Conservation (phyloP, 2,888 invertebrate species). For the Drosophila macrospina region DNA sequence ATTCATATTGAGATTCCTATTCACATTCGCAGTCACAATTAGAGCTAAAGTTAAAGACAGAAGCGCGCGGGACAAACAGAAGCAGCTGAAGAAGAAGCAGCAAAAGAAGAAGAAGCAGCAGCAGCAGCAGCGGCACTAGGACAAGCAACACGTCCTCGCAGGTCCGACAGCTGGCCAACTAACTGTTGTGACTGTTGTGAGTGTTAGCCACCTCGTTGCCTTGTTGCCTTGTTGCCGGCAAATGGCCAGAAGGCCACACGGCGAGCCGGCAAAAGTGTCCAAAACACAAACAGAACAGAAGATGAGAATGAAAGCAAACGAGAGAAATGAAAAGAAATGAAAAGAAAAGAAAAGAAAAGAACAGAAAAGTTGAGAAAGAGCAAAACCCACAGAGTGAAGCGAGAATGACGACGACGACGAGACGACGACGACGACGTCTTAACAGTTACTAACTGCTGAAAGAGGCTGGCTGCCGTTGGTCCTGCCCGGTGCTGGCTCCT, state of each 20-base stretch:
- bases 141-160: conserved; percentile 49
- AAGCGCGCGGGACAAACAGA: not conserved
- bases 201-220: conserved; percentile 6
- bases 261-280: conserved; percentile 46
- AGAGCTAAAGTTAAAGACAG: not conserved
- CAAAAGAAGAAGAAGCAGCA: not conserved
- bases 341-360: conserved; percentile 5
- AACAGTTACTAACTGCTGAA: conserved; percentile 83
- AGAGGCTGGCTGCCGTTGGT: conserved; percentile 77
- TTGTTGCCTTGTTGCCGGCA: conserved; percentile 13
- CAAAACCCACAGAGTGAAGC: conserved; percentile 42
- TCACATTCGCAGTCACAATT: not conserved
- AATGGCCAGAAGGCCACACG: conserved; percentile 5
- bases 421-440: conserved; percentile 80
- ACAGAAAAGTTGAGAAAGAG: too few relatives aligned
- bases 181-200: conserved; percentile 36
- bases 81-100: not conserved
- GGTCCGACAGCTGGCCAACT: conserved; percentile 34
- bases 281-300: conserved; percentile 46
- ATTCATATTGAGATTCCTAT: conserved; percentile 8
- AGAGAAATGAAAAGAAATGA: not conserved
- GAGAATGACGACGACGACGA: conserved; percentile 71
- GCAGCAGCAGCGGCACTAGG: conserved; percentile 2
- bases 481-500: conserved; percentile 14
- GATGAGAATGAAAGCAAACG: conserved; percentile 4